Evolutionary conservation across 2,113 vertebrate genomes (phyloP).

Genomic region (Cyanoliseus patagonus): DNA sequence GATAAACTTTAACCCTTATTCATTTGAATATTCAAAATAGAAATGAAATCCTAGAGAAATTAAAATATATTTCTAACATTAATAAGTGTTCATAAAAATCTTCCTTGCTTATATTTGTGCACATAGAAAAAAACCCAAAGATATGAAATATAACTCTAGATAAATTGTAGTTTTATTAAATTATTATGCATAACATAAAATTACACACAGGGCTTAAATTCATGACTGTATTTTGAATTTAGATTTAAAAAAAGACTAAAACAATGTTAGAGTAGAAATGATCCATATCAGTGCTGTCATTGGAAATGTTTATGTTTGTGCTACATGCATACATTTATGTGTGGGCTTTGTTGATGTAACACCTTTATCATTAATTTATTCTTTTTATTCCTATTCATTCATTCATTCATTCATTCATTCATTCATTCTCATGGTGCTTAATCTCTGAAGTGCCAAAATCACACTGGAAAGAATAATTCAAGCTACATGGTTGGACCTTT

Average conservation of each 20-base stretch:
- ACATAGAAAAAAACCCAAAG: neutral
- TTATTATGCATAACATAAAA: neutral
- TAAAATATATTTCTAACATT: neutral
- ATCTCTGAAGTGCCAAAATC: neutral
- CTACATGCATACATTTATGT: neutral
- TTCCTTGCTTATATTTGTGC: neutral
- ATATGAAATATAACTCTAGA: neutral
- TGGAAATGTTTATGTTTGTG: neutral
- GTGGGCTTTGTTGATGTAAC: neutral
- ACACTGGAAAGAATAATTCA: neutral
- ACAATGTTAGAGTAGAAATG: neutral
- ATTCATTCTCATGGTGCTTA: neutral
- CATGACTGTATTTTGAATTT: neutral
- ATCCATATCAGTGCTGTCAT: rapidly evolving
- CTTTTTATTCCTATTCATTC: neutral
- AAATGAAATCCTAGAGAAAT: neutral
- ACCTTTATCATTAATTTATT: neutral
- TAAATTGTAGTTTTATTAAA: neutral
- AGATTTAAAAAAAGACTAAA: neutral
- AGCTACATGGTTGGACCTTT: neutral
- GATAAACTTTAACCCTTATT: neutral
- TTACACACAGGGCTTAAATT: neutral
- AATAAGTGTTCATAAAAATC: neutral
- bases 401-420: neutral
- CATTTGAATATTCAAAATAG: neutral